Conservation (phyloP, 2,797 vertebrate species). For the Brotula barbata region DNA sequence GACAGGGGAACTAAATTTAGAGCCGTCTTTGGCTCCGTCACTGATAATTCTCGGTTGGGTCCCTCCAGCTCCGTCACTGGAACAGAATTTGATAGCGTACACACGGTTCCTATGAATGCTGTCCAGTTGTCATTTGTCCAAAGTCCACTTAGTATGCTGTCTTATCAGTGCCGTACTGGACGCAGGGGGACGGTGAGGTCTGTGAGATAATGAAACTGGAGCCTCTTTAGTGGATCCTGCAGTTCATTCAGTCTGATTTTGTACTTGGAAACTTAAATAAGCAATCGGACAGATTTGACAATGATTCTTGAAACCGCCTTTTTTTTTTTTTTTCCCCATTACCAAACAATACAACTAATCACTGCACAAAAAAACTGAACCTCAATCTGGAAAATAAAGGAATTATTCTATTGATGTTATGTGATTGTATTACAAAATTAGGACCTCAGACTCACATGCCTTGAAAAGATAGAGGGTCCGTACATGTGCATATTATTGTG, state of each 20-base stretch:
- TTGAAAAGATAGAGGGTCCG: too few species aligned
- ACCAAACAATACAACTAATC: too few species aligned
- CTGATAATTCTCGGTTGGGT: constrained; percentile 3
- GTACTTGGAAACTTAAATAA: constrained; percentile 17
- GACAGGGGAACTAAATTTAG: constrained; percentile 54
- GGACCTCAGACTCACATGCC: too few species aligned
- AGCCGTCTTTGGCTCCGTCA: constrained; percentile 32
- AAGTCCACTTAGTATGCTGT: constrained; percentile 8
- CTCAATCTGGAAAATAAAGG: too few species aligned
- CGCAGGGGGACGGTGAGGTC: constrained; percentile 2
- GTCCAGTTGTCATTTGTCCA: constrained; percentile 23
- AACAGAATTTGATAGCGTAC: constrained; percentile 19
- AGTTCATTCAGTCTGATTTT: constrained; percentile 3
- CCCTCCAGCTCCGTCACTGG: constrained; percentile 3
- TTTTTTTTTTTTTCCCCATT: too few species aligned
- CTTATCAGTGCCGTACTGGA: constrained; percentile 13
- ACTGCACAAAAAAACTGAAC: too few species aligned
- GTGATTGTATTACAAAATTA: too few species aligned
- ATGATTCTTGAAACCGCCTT: too few species aligned
- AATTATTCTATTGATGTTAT: too few species aligned
- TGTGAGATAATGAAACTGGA: constrained; percentile 17
- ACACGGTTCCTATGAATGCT: neutral
- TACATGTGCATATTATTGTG: too few species aligned
- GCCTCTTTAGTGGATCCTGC: neutral
- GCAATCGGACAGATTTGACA: neutral